Percentiles rank a stretch among this genome's conserved stretches.
Conservation (phyloP, 1,140 invertebrate species). For the Akabosia matsudoensis region DNA sequence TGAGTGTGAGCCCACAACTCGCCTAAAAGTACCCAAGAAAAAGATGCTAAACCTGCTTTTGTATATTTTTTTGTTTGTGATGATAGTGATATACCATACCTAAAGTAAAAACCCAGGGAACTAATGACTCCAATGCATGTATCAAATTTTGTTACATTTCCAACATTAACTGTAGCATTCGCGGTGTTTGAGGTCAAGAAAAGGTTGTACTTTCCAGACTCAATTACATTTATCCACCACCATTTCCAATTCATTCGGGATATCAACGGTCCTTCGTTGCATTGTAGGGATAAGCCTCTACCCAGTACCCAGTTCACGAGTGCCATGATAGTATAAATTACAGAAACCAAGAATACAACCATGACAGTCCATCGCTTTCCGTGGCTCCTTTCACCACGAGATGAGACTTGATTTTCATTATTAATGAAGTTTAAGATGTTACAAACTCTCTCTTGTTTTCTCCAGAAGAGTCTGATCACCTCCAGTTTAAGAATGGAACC, state of each 20-base stretch:
- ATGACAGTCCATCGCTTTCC: background rate
- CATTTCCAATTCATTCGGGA: background rate
- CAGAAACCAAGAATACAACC: background rate
- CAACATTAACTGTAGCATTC: background rate
- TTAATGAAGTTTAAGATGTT: background rate
- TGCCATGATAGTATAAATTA: background rate
- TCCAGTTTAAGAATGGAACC: background rate
- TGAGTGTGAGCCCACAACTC: background rate
- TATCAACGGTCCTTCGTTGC: background rate
- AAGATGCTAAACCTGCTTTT: background rate
- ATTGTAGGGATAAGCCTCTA: background rate
- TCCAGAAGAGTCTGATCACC: background rate
- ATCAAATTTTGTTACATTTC: background rate
- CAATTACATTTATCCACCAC: background rate
- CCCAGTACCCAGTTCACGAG: background rate
- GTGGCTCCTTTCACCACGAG: background rate
- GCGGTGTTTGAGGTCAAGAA: background rate
- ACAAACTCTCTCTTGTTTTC: background rate
- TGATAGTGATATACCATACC: background rate
- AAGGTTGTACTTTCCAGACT: background rate
- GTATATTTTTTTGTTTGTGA: background rate
- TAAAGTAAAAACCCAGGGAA: background rate
- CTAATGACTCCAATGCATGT: background rate
- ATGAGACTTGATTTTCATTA: background rate
- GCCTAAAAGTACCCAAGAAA: background rate